Conservation (phyloP, 2,888 invertebrate species). For the Meiosimyza decipiens region DNA sequence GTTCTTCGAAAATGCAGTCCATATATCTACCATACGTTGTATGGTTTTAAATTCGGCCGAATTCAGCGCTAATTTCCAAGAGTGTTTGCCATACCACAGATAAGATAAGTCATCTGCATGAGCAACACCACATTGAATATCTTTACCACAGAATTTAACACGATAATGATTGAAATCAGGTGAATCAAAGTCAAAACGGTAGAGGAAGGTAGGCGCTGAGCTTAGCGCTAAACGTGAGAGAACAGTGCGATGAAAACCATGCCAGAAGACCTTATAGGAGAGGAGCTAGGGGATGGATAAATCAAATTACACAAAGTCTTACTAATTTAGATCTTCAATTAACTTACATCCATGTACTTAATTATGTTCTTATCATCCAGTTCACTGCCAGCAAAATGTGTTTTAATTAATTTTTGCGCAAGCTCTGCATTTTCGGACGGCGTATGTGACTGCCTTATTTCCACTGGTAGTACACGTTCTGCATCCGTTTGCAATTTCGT, state of each 20-base stretch:
- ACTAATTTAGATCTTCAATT: background rate
- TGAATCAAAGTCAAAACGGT: constrained; percentile 65
- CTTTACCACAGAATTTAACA: constrained; percentile 54
- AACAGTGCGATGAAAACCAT: constrained; percentile 58
- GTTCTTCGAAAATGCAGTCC: constrained; percentile 58
- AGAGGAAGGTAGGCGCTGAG: constrained; percentile 58
- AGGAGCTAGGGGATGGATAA: constrained; percentile 50
- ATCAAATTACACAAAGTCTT: background rate
- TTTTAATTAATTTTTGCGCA: constrained; percentile 59
- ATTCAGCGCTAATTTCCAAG: constrained; percentile 45
- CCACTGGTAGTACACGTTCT: constrained; percentile 9
- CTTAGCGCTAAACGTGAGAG: constrained; percentile 53
- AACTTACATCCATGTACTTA: constrained; percentile 60
- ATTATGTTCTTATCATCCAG: constrained; percentile 56
- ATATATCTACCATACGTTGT: constrained; percentile 56
- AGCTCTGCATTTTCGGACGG: constrained; percentile 41
- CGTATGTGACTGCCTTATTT: constrained; percentile 2
- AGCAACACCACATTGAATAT: constrained; percentile 56
- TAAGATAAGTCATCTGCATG: constrained; percentile 65
- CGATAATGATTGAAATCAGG: constrained; percentile 58
- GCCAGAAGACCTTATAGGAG: constrained; percentile 62
- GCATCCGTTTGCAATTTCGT: background rate
- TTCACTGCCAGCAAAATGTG: constrained; percentile 65
- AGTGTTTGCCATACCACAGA: constrained; percentile 53
- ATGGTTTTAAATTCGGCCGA: constrained; percentile 57